phyloP scores from a whole-genome alignment of 1,140 invertebrate genomes.

The Latrodectus geometricus region DNA sequence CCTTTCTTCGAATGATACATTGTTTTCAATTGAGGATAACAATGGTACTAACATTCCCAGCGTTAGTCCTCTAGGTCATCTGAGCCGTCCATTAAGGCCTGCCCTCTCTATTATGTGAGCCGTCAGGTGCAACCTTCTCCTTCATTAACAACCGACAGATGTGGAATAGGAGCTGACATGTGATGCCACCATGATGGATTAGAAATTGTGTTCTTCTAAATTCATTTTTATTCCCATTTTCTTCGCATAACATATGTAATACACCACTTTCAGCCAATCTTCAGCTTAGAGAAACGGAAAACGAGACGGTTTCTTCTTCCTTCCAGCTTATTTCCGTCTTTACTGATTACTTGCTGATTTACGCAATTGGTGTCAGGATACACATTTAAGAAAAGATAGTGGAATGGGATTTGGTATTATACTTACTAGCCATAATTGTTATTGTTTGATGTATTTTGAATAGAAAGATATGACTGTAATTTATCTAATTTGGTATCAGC shows the following conservation, averaged over 20 bases:
- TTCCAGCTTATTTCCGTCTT: background rate
- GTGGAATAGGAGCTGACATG: conserved; percentile 49
- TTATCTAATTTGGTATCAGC: no score
- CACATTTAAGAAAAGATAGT: no score
- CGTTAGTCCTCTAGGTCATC: conserved; percentile 4
- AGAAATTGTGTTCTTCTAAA: conserved; percentile 26
- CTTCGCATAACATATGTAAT: conserved; percentile 26
- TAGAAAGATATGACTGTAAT: no score
- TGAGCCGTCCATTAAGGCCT: conserved; percentile 34
- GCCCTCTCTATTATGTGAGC: conserved; percentile 36
- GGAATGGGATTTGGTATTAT: no score
- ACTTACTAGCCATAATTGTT: no score
- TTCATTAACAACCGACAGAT: conserved; percentile 52
- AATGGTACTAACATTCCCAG: background rate
- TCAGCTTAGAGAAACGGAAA: background rate
- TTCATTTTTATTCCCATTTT: background rate
- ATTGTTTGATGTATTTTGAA: no score
- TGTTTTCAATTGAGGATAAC: background rate
- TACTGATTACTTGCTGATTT: no score
- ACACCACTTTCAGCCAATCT: background rate
- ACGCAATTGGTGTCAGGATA: no score
- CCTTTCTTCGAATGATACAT: background rate
- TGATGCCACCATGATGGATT: conserved; percentile 48
- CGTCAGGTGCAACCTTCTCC: conserved; percentile 45
- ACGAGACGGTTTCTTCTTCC: background rate